Evolutionary conservation across 2,113 vertebrate species (phyloP).

Genomic region (Entomyzon cyanotis): DNA sequence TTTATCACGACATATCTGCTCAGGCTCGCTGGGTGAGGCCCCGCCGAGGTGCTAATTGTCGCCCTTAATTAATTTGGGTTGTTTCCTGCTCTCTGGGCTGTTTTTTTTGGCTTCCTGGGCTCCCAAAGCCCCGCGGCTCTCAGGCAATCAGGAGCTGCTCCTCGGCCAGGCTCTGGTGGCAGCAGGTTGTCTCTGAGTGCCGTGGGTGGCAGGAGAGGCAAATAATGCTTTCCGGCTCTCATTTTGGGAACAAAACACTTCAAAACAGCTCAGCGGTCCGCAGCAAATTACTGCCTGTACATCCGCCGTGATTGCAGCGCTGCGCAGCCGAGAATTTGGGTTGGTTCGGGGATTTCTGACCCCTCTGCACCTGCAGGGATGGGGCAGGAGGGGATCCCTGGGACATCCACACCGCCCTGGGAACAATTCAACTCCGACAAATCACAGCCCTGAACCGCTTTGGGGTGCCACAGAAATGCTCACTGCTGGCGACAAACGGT

Average conservation of each 20-base stretch:
- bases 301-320: background rate
- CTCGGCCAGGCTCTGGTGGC: background rate
- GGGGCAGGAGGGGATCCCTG: background rate
- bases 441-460: rapidly evolving
- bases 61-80: background rate
- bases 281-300: rapidly evolving
- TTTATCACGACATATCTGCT: background rate
- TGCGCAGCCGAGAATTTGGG: background rate
- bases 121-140: background rate
- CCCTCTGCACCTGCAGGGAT: rapidly evolving
- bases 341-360: rapidly evolving
- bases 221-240: background rate
- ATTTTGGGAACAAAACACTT: background rate
- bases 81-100: background rate
- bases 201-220: background rate
- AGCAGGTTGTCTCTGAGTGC: background rate
- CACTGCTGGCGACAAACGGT: background rate
- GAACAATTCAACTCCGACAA: too few relatives aligned
- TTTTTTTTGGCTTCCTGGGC: background rate
- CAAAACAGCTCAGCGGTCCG: background rate
- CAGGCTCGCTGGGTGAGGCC: background rate
- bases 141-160: background rate
- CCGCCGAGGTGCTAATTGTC: background rate
- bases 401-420: rapidly evolving
- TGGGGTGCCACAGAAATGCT: background rate